A percentile compares a stretch with the other conserved stretches of the same genome.
These are phyloP conservation scores for Leistus spinibarbis DNA, from an alignment of 2,888 invertebrate genomes.

Conservation along the genomic window DNA sequence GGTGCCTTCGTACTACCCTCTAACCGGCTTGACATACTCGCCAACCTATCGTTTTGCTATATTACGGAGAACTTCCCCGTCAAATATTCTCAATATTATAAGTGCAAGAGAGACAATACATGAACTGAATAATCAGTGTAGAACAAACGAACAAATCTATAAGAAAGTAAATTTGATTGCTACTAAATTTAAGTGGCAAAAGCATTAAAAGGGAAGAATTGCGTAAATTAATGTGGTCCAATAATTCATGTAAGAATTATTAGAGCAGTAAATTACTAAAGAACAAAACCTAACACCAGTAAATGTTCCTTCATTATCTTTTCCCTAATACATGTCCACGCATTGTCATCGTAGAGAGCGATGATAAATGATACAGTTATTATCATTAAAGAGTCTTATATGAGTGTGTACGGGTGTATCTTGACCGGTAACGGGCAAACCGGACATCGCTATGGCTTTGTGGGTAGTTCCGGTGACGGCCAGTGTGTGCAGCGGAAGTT, in stretches of 20 bases:
- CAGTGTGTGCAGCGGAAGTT: constrained; percentile 42
- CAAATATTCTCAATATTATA: background rate
- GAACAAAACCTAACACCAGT: background rate
- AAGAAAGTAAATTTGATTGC: too few relatives aligned
- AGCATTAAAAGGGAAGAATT: too few relatives aligned
- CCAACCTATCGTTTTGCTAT: background rate
- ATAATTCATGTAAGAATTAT: background rate
- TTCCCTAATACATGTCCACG: background rate
- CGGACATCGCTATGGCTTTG: constrained; percentile 49
- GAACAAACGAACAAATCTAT: too few relatives aligned
- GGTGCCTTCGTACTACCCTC: background rate
- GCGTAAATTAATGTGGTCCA: background rate
- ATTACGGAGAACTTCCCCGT: background rate
- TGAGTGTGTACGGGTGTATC: constrained; percentile 14
- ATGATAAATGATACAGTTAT: constrained; percentile 29
- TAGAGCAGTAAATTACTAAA: background rate
- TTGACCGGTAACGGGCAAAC: constrained; percentile 29
- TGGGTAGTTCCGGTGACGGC: constrained; percentile 48
- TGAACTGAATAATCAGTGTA: too few relatives aligned
- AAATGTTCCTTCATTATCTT: constrained; percentile 21
- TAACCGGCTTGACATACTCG: background rate
- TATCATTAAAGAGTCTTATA: constrained; percentile 10
- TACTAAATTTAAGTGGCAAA: too few relatives aligned
- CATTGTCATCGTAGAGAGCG: constrained; percentile 4
- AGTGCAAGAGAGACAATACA: too few relatives aligned